These are phyloP conservation scores for Minunthozetes semirufus DNA, from an alignment of 2,888 invertebrate species.

Conservation along the genomic window DNA sequence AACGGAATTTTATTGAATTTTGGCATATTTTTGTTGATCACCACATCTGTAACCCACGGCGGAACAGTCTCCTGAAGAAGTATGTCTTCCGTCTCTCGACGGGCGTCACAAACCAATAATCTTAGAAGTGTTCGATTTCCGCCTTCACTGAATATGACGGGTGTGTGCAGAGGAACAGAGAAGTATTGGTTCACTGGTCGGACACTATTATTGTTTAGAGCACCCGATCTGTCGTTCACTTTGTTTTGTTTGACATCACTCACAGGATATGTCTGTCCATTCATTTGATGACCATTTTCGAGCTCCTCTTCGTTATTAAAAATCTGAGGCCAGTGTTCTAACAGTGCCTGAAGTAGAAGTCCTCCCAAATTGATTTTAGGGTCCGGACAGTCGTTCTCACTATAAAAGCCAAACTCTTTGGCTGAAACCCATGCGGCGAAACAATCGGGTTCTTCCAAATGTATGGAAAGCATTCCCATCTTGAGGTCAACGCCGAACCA, in stretches of 20 bases:
- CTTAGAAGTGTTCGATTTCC: conserved; percentile 91
- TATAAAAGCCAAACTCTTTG: conserved; percentile 73
- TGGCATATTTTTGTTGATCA: conserved; percentile 72
- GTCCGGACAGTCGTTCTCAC: conserved; percentile 36
- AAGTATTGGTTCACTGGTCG: conserved; percentile 61
- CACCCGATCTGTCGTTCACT: conserved; percentile 32
- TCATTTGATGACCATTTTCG: conserved; percentile 19
- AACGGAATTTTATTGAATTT: conserved; percentile 96
- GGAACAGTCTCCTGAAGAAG: conserved; percentile 89
- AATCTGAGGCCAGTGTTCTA: conserved; percentile 87
- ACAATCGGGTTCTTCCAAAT: conserved; percentile 95
- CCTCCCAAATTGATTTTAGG: conserved; percentile 79
- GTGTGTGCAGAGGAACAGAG: conserved; percentile 87
- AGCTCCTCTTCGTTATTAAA: conserved; percentile 43
- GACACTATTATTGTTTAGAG: too few relatives aligned
- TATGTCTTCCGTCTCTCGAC: conserved; percentile 86
- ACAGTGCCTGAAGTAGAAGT: conserved; percentile 79
- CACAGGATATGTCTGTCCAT: neutral
- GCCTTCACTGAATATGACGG: conserved; percentile 89
- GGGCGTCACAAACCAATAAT: conserved; percentile 77
- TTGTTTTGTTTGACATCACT: conserved; percentile 27
- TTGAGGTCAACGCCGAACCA: conserved; percentile 99
- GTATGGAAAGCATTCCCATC: conserved; percentile 96
- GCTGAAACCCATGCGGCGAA: conserved; percentile 98
- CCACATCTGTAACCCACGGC: conserved; percentile 88